phyloP scores from a whole-genome alignment of 2,113 vertebrate genomes.

The Clarias magur region DNA sequence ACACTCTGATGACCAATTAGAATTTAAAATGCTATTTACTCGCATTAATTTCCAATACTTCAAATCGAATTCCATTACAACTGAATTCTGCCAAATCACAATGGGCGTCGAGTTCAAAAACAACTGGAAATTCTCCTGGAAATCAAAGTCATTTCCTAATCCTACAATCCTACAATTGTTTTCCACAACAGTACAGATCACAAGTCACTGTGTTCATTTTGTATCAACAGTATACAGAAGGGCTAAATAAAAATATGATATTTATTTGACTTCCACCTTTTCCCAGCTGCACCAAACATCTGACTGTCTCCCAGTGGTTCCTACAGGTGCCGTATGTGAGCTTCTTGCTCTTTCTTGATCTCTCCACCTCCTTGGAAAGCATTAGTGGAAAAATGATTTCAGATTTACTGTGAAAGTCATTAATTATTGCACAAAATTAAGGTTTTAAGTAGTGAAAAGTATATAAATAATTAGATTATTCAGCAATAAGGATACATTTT shows the following conservation, averaged over 20 bases:
- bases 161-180: neutral
- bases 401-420: neutral
- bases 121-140: neutral
- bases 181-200: neutral
- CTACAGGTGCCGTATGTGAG: constrained; percentile 60
- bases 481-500: constrained; percentile 20
- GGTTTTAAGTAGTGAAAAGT: neutral
- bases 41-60: neutral
- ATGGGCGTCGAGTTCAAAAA: neutral
- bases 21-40: neutral
- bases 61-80: neutral
- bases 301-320: constrained; percentile 76
- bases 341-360: constrained; percentile 56
- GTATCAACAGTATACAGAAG: neutral
- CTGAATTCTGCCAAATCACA: neutral
- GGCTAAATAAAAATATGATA: neutral
- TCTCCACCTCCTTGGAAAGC: constrained; percentile 61
- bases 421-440: neutral
- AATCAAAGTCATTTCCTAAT: neutral
- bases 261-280: constrained; percentile 63
- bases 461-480: too few species aligned
- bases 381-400: neutral
- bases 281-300: constrained; percentile 72
- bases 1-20: neutral
- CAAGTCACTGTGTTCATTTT: neutral